phyloP scores from a whole-genome alignment of 2,888 invertebrate species.

The Meloe dianella region DNA sequence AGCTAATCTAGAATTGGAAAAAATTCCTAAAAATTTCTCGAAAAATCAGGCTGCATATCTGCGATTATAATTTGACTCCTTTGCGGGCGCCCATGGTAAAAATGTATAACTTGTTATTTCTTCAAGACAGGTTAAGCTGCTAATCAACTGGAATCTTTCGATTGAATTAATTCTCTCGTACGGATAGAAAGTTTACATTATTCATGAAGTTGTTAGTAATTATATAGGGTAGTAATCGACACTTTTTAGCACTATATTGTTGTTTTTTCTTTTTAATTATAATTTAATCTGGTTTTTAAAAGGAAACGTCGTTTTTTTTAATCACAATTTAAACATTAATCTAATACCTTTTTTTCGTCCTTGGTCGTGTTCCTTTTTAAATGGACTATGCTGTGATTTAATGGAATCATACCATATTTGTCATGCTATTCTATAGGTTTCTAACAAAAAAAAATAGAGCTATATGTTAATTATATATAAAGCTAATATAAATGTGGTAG shows the following conservation, averaged over 20 bases:
- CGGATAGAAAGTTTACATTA: slow-evolving; percentile 1
- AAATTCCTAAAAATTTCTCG: no score
- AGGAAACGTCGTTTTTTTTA: not conserved
- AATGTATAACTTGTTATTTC: not conserved
- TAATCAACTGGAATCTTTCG: slow-evolving; percentile 11
- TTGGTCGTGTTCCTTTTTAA: not conserved
- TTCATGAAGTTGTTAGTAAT: slow-evolving; percentile 8
- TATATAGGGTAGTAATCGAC: slow-evolving; percentile 7
- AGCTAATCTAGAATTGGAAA: no score
- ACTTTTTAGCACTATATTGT: not conserved
- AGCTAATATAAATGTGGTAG: not conserved
- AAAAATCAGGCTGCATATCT: no score
- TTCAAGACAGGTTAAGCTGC: not conserved
- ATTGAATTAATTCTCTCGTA: not conserved
- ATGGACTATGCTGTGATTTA: not conserved
- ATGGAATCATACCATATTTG: slow-evolving; percentile 7
- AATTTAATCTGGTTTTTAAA: not conserved
- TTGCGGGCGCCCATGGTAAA: no score
- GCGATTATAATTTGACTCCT: no score
- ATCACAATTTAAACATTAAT: not conserved
- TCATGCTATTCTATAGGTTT: not conserved
- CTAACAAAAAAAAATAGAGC: not conserved
- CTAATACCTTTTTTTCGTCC: not conserved
- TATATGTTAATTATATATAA: slow-evolving; percentile 6
- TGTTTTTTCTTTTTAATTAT: not conserved